Conservation (phyloP, 2,797 vertebrate species). For the Callimico goeldii region DNA sequence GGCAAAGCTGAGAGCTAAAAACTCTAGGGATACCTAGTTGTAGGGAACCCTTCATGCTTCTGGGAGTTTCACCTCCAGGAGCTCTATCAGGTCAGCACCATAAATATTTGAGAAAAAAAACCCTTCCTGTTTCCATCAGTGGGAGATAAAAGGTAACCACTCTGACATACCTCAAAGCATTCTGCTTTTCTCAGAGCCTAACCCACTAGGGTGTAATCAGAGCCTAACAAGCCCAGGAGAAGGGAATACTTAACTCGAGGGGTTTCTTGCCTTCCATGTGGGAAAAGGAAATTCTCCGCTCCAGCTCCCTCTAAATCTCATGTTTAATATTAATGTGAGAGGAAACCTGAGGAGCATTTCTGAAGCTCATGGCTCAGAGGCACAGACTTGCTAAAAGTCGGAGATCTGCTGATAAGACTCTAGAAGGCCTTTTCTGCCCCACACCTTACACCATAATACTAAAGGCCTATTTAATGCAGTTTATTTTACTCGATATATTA, state of each 20-base stretch:
- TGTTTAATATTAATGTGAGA: background rate
- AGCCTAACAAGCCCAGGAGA: background rate
- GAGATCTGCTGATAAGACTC: background rate
- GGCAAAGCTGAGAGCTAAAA: background rate
- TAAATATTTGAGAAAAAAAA: background rate
- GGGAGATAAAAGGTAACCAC: background rate
- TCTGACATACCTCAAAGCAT: background rate
- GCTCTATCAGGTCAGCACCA: background rate
- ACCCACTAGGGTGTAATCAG: background rate
- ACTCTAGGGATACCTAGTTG: background rate
- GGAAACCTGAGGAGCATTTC: background rate
- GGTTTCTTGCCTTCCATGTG: background rate
- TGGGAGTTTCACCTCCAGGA: background rate
- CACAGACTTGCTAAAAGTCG: background rate
- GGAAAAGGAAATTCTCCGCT: background rate
- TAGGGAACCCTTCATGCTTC: background rate
- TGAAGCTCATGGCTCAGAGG: background rate
- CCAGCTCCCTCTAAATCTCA: background rate
- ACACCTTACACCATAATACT: background rate
- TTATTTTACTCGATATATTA: background rate
- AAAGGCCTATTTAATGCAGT: background rate
- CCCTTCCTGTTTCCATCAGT: background rate
- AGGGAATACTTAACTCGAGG: background rate
- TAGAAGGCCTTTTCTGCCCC: background rate
- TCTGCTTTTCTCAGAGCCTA: background rate